phyloP scores from a whole-genome alignment of 2,113 vertebrate species.

The Microtus ochrogaster region DNA sequence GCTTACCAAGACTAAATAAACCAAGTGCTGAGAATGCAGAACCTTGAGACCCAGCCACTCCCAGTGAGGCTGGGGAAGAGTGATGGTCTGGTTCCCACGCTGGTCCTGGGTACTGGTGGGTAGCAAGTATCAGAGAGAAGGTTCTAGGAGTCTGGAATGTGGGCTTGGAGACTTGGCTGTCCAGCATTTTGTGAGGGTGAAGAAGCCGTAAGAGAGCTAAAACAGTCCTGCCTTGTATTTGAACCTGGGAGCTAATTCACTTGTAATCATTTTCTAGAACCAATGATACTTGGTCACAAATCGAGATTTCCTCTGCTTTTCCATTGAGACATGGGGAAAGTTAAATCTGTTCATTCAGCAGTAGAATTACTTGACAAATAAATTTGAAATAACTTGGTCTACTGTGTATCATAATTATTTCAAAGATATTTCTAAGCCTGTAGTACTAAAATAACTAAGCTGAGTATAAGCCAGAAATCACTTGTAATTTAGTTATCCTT shows the following conservation, averaged over 20 bases:
- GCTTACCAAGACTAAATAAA: neutral
- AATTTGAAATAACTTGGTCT: neutral
- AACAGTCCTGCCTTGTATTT: rapidly evolving
- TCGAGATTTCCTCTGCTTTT: neutral
- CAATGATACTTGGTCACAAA: neutral
- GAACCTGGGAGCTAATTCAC: rapidly evolving
- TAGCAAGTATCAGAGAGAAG: rapidly evolving
- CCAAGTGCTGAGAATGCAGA: too few species aligned
- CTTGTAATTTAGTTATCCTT: rapidly evolving
- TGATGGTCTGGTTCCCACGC: rapidly evolving
- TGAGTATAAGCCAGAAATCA: neutral
- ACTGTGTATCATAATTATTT: neutral
- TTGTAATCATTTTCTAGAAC: neutral
- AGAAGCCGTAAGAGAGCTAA: rapidly evolving
- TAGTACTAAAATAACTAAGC: neutral
- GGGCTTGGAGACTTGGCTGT: rapidly evolving
- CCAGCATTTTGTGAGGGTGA: rapidly evolving
- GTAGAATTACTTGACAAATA: too few species aligned
- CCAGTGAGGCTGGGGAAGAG: rapidly evolving
- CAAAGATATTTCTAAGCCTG: neutral
- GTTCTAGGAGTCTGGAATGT: neutral
- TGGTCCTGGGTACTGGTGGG: neutral
- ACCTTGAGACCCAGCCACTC: rapidly evolving
- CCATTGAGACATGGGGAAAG: neutral
- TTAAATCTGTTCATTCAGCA: neutral